Conservation (phyloP, 2,888 invertebrate species). For the Lasiommata megera region DNA sequence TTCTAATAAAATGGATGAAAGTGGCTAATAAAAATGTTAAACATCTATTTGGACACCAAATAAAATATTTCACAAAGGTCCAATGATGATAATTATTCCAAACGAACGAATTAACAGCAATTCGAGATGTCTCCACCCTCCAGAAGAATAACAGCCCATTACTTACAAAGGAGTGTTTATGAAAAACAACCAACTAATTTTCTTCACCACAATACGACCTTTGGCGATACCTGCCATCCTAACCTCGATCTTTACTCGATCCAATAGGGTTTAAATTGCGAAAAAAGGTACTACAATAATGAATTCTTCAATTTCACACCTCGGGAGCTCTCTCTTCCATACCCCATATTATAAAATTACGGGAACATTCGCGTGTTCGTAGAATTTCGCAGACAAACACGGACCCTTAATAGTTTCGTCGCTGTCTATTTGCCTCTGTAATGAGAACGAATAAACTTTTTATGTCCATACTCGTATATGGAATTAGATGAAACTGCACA, state of each 20-base stretch:
- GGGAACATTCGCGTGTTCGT: conserved; percentile 2
- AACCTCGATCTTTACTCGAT: conserved; percentile 4
- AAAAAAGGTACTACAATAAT: conserved; percentile 22
- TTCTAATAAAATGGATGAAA: too few relatives aligned
- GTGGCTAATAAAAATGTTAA: background rate
- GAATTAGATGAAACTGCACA: too few relatives aligned
- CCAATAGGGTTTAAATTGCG: background rate
- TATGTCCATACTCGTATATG: too few relatives aligned
- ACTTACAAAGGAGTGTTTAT: conserved; percentile 31
- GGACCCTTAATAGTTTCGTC: background rate
- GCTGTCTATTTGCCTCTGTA: too few relatives aligned
- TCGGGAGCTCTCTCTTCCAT: conserved; percentile 25
- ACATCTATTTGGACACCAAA: background rate
- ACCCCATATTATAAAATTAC: conserved; percentile 16
- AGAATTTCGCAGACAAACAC: background rate
- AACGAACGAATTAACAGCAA: conserved; percentile 19
- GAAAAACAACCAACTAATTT: conserved; percentile 31
- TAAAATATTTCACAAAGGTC: conserved; percentile 1
- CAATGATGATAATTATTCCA: conserved; percentile 15
- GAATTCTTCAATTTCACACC: conserved; percentile 35
- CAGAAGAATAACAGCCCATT: conserved; percentile 27
- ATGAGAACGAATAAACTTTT: too few relatives aligned
- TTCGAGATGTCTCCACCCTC: conserved; percentile 7
- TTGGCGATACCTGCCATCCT: background rate
- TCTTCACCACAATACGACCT: conserved; percentile 8